These are phyloP conservation scores for Drosophila nigromelanica DNA, from an alignment of 1,140 invertebrate genomes.

Conservation along the genomic window DNA sequence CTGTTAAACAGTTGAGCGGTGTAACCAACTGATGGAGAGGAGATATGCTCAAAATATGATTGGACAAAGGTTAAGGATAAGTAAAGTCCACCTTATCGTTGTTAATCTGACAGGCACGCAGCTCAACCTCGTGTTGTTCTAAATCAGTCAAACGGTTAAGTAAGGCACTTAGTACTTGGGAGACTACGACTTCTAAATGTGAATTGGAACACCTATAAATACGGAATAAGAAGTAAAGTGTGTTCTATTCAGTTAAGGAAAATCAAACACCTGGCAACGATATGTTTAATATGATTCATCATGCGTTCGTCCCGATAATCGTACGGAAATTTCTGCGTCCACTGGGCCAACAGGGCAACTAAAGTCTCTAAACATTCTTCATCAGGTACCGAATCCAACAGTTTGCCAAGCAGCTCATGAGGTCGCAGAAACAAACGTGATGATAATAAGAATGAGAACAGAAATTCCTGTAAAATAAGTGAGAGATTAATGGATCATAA, in stretches of 20 bases:
- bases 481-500: conserved; percentile 1
- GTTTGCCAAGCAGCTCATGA: conserved; percentile 80
- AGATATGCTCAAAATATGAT: background rate
- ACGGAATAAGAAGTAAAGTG: background rate
- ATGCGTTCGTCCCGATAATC: conserved; percentile 87
- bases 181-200: conserved; percentile 78
- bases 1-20: too few species aligned
- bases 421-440: conserved; percentile 82
- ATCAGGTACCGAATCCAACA: conserved; percentile 79
- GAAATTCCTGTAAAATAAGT: conserved; percentile 68
- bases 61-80: background rate
- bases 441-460: conserved; percentile 82
- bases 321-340: conserved; percentile 86
- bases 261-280: conserved; percentile 78
- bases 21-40: background rate
- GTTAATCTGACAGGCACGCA: conserved; percentile 77
- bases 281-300: conserved; percentile 86
- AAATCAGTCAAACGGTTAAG: conserved; percentile 84
- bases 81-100: conserved; percentile 59
- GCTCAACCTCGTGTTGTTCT: conserved; percentile 81
- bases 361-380: conserved; percentile 73
- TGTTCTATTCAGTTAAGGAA: conserved; percentile 1
- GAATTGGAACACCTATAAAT: conserved; percentile 77
- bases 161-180: conserved; percentile 83
- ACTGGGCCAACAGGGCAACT: conserved; percentile 77